A percentile compares a stretch with the other conserved stretches of the same genome.
Evolutionary conservation across 92 coral and sea anemone genomes (phyloP).

Genomic region (Actinernus sp.): DNA sequence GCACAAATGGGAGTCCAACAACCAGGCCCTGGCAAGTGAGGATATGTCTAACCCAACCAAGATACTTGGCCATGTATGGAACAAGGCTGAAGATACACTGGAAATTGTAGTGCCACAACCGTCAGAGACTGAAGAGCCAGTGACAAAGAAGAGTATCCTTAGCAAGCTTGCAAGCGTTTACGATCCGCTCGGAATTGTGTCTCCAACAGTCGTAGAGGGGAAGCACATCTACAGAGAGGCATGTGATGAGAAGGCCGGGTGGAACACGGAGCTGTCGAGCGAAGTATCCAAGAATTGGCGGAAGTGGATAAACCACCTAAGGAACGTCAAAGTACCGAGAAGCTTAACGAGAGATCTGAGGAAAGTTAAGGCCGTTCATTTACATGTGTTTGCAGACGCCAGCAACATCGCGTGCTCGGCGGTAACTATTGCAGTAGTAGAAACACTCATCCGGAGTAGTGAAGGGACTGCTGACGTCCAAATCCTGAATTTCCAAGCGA

Average conservation of each 20-base stretch:
- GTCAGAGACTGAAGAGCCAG: too few relatives aligned
- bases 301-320: conserved; percentile 44
- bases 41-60: conserved; percentile 24
- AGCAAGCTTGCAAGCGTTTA: conserved; percentile 25
- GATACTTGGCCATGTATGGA: conserved; percentile 48
- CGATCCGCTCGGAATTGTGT: conserved; percentile 36
- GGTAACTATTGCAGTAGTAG: conserved; percentile 45
- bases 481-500: conserved; percentile 58
- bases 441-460: conserved; percentile 37
- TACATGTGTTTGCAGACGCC: conserved; percentile 67
- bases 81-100: conserved; percentile 35
- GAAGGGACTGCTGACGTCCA: conserved; percentile 59
- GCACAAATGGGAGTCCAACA: conserved; percentile 46
- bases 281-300: conserved; percentile 15
- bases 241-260: conserved; percentile 32
- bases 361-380: conserved; percentile 39
- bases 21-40: conserved; percentile 15
- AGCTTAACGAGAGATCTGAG: conserved; percentile 8
- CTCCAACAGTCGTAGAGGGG: conserved; percentile 38
- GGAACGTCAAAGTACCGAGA: conserved; percentile 57
- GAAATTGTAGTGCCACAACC: conserved; percentile 13
- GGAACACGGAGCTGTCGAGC: conserved; percentile 34
- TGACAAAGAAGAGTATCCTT: conserved; percentile 4
- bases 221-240: conserved; percentile 42
- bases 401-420: conserved; percentile 65